Evolutionary conservation across 2,888 invertebrate species (phyloP).

Genomic region (Cantharis nigra): DNA sequence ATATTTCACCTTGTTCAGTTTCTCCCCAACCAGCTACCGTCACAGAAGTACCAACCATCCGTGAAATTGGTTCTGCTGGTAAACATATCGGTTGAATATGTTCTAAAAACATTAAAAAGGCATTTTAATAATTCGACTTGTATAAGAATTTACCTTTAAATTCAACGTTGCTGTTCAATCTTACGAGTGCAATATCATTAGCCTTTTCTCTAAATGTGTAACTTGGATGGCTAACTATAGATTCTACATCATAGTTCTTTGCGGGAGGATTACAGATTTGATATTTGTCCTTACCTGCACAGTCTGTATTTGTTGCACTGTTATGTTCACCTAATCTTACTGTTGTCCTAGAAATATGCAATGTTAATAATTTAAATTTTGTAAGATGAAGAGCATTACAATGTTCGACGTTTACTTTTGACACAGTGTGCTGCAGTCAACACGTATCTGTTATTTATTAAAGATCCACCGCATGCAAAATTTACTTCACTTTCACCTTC

Average conservation of each 20-base stretch:
- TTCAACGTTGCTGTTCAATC: background rate
- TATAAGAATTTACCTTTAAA: background rate
- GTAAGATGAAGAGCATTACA: background rate
- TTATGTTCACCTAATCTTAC: background rate
- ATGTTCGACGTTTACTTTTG: background rate
- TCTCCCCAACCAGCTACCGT: background rate
- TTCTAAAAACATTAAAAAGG: background rate
- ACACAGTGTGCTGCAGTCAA: slow-evolving; percentile 59
- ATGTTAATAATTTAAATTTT: background rate
- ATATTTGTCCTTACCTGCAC: background rate
- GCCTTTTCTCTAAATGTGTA: background rate
- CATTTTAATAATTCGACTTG: background rate
- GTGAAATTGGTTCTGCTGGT: background rate
- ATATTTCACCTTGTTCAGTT: background rate
- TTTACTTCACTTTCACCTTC: slow-evolving; percentile 1
- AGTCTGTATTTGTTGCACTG: background rate
- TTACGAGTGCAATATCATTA: background rate
- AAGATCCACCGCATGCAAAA: slow-evolving; percentile 57
- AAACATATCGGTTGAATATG: background rate
- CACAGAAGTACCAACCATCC: background rate
- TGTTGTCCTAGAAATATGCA: background rate
- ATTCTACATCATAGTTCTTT: background rate
- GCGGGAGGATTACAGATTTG: background rate
- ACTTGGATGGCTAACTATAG: background rate
- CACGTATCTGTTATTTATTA: slow-evolving; percentile 60